Base-by-base conservation (phyloP, 1,140 invertebrate genomes). In the Kradibia gibbosae region DNA sequence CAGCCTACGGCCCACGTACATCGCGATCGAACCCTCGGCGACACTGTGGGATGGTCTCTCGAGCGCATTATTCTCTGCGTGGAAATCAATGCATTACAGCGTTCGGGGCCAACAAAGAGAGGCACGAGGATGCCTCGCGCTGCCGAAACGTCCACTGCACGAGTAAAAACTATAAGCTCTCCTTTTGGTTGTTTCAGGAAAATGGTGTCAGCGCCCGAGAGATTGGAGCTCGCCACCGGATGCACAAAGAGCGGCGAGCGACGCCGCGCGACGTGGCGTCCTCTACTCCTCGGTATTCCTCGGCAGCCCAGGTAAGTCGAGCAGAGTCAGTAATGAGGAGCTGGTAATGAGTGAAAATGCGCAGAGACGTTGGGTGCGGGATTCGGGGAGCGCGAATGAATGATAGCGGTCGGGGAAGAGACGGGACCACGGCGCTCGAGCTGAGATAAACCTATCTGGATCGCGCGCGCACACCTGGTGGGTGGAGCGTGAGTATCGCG, bases 221-320 rank as follows among this genome's bases (percentile, higher is more conserved):
- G 96, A 96, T 92, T 96, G 96, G 96, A 96, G 94, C 85, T 96
- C 95, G 86, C 95, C 96, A 86, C 94, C 95, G 83, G 96, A 97
- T 88, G 93, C 94, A 87, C 92, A 93, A 84, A 90, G 94, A 91
- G 94, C 93, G 89, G 94, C 94, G 70, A 92, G 90, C 85, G 94
- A 95, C 89, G 95, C 95, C 80, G 95, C 95, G 88, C 93, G 95
- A 91, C 93, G 96, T 89, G 95, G 94, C 81, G 93, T 94, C 83
- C 91, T 97, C 84, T 97, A 97, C 92, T 96, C 95, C 89, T 96
- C 95, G 89, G 96, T 97, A 91, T 96, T 97, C 93, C 94, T 96
- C 90, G 96, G 95, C 90, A 96, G 95, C 93, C 96, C 96, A 88
- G 96, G 96, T 93, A 93, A 96, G 93, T 70, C 25, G 1, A 80